These are phyloP conservation scores for Oryctolagus cuniculus DNA, from an alignment of 2,113 vertebrate species.

Conservation along the genomic window DNA sequence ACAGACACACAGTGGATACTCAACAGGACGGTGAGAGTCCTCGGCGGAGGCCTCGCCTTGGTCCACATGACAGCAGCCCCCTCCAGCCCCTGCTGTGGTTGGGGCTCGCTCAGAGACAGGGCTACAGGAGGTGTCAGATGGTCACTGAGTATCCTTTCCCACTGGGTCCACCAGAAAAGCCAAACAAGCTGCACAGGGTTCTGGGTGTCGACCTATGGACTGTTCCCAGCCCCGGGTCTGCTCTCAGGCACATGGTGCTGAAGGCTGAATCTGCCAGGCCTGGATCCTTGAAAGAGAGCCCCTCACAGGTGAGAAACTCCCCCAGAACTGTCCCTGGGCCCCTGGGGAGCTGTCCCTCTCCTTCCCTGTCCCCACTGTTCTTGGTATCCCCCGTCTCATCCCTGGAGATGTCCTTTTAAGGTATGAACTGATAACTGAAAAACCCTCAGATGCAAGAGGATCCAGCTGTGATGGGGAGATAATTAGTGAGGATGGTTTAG, in stretches of 20 bases:
- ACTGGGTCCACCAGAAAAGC: background rate
- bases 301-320: background rate
- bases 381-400: background rate
- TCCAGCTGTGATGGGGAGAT: background rate
- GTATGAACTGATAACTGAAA: background rate
- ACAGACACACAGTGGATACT: background rate
- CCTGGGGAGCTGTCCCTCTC: background rate
- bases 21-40: background rate
- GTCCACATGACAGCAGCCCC: background rate
- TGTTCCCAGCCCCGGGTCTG: background rate
- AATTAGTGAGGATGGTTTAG: background rate
- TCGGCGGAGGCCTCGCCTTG: background rate
- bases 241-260: background rate
- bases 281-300: background rate
- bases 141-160: background rate
- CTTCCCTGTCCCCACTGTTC: background rate
- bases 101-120: background rate
- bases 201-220: background rate
- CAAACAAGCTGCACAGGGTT: no score
- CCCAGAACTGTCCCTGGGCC: background rate
- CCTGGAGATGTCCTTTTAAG: background rate
- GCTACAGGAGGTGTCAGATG: fast-evolving
- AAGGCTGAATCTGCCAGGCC: background rate
- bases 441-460: background rate
- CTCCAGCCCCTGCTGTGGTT: background rate